Percentiles rank a stretch among this genome's conserved stretches.
Evolutionary conservation across 2,888 invertebrate genomes (phyloP).

Genomic region (Cephus spinipes): DNA sequence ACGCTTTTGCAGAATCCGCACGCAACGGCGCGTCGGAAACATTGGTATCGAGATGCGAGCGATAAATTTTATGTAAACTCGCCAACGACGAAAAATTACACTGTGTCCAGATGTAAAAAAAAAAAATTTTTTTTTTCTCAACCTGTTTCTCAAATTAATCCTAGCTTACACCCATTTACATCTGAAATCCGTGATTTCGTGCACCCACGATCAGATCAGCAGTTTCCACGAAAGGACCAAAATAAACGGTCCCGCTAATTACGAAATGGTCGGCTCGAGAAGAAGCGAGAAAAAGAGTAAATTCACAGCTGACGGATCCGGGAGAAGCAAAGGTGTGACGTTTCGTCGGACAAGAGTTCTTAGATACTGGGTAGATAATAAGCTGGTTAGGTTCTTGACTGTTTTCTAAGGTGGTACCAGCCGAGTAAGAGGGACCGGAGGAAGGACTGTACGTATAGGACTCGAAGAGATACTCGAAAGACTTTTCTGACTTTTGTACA

Average conservation of each 20-base stretch:
- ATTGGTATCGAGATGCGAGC: background rate
- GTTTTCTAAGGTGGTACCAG: background rate
- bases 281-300: background rate
- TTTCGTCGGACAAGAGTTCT: background rate
- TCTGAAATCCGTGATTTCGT: background rate
- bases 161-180: background rate
- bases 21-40: background rate
- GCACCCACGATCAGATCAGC: background rate
- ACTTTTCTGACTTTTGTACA: background rate
- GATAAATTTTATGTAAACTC: background rate
- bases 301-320: background rate
- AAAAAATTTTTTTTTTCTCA: background rate
- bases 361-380: background rate
- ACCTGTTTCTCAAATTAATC: background rate
- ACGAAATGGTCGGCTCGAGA: background rate
- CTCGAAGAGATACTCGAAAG: background rate
- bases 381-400: background rate
- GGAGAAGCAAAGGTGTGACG: background rate
- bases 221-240: background rate
- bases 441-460: background rate
- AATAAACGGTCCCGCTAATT: background rate
- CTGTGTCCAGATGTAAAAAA: background rate
- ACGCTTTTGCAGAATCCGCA: background rate
- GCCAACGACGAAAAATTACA: background rate
- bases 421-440: background rate